A percentile compares a stretch with the other conserved stretches of the same genome.
Conservation (phyloP, 1,140 invertebrate species). For the Drosophila suzukii region DNA sequence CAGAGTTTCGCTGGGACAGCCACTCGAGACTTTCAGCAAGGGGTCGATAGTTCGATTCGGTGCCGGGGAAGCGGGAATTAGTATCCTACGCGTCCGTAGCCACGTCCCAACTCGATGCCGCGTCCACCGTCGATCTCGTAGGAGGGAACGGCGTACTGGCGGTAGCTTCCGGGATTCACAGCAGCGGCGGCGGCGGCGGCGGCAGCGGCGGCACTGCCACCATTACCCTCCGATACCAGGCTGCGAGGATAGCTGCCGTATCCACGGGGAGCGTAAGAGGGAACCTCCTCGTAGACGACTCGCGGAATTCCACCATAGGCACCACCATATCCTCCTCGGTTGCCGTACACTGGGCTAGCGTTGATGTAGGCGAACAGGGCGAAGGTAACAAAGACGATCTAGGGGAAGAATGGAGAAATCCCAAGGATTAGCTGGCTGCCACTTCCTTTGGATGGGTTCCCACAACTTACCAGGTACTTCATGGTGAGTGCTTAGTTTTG, state of each 20-base stretch:
- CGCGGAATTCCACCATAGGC: slow-evolving; percentile 33
- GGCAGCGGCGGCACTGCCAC: slow-evolving; percentile 39
- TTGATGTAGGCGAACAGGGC: slow-evolving; percentile 64
- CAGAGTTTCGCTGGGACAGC: slow-evolving; percentile 47
- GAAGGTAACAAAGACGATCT: slow-evolving; percentile 57
- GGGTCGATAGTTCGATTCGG: slow-evolving; percentile 15
- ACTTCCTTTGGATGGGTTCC: neutral
- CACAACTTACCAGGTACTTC: slow-evolving; percentile 78
- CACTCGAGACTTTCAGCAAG: slow-evolving; percentile 31
- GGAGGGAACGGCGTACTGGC: slow-evolving; percentile 34
- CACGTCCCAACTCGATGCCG: slow-evolving; percentile 15
- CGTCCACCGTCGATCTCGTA: slow-evolving; percentile 49
- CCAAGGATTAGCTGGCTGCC: slow-evolving; percentile 39
- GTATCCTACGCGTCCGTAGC: slow-evolving; percentile 30
- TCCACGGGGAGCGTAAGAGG: slow-evolving; percentile 11
- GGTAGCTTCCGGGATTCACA: slow-evolving; percentile 48
- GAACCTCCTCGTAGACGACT: slow-evolving; percentile 48
- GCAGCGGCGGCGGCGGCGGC: slow-evolving; percentile 39
- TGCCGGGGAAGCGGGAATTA: slow-evolving; percentile 28
- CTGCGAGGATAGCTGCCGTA: slow-evolving; percentile 19
- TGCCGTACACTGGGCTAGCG: slow-evolving; percentile 45
- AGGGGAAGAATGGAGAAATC: neutral
- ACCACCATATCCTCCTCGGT: slow-evolving; percentile 35
- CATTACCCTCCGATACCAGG: slow-evolving; percentile 10
- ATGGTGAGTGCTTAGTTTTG: slow-evolving; percentile 75